phyloP scores from a whole-genome alignment of 2,113 vertebrate genomes.

The Galemys pyrenaicus region DNA sequence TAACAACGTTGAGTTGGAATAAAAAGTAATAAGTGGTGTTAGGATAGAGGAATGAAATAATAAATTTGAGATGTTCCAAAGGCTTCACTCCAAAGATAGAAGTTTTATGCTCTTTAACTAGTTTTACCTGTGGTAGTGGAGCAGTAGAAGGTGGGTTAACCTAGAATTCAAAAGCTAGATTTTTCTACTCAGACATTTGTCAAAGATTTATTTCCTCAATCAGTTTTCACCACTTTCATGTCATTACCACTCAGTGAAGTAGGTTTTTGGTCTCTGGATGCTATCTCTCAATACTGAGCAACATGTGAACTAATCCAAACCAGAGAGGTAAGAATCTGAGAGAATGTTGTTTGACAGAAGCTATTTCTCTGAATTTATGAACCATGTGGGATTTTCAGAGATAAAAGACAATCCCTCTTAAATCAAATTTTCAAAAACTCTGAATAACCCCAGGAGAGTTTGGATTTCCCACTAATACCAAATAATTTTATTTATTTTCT shows the following conservation, averaged over 20 bases:
- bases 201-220: not conserved
- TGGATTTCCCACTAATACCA: not conserved
- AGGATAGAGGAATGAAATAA: not conserved
- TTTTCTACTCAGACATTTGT: not conserved
- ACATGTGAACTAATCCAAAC: not conserved
- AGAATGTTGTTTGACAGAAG: not conserved
- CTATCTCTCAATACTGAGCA: not conserved
- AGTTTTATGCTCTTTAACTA: not conserved
- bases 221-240: not conserved
- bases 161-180: not conserved
- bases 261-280: not conserved
- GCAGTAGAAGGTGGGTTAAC: not conserved
- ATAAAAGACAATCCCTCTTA: not conserved
- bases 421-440: not conserved
- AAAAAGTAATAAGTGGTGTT: not conserved
- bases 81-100: not conserved
- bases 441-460: not conserved
- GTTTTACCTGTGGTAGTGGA: not conserved
- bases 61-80: not conserved
- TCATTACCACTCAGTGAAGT: not conserved
- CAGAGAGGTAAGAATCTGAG: not conserved
- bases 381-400: not conserved
- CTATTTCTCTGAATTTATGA: not conserved
- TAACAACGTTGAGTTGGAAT: not conserved
- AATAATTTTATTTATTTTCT: not conserved